Evolutionary conservation across 1,140 invertebrate genomes (phyloP), one percentile per base, ranked within the genome.

Genomic region (Caerostris darwini): DNA sequence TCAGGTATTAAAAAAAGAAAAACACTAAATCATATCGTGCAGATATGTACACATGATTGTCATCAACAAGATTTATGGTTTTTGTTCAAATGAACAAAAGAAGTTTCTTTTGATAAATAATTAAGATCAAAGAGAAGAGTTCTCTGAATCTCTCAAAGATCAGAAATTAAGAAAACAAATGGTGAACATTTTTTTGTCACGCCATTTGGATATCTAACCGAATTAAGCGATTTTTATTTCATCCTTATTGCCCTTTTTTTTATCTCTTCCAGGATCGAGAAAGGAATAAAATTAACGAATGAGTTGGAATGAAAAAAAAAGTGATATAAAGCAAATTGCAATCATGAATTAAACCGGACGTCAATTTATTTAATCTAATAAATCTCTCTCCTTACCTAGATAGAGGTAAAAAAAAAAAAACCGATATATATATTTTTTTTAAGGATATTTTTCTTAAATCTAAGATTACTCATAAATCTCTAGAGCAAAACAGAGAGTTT

Each of bases 351-450:
- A 82, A 91, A 91, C 71, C 57, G n/a, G 90, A 53, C 71, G 71
- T 58, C 90, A 91, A 91, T 91, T 81, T 82, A 91, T 91, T 81
- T 81, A 91, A 91, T 91, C 90, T 91, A 91, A 91, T 91, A 91
- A 91, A 91, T 91, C 54, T 91, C 50, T 58, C 58, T 82, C 54
- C 71, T 59, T 71, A 89, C 61, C 87, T 89, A 54, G 17, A 8
- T 54, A 50, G 54, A 89, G 58, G 10, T 58, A 90, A 91, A 82
- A 10, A 82, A 8, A 57, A n/a, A n/a, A n/a, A n/a, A n/a, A n/a
- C n/a, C n/a, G n/a, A 59, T 34, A 61, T 59, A 17, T 53, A 34
- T 50, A 53, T 85, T 85, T 85, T 85, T 85, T 85, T 91, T 59
- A 81, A 57, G 57, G 59, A 34, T 82, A 34, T 81, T 85, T 82